Base-by-base conservation (phyloP, 1,140 invertebrate genomes). In the Aphelenchoides besseyi region DNA sequence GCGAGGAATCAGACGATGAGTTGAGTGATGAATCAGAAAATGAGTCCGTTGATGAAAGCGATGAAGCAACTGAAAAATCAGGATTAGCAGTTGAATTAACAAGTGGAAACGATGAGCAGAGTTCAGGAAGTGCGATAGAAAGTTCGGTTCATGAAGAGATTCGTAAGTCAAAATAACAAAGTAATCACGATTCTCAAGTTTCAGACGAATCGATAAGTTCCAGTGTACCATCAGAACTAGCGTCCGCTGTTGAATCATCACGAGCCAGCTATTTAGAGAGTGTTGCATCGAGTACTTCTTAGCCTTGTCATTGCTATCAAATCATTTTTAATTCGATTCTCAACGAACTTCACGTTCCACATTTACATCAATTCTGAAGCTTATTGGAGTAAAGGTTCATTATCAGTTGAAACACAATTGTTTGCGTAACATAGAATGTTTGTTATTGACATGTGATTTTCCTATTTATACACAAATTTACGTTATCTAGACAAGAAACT, bases 231-330 rank as follows among this genome's bases (percentile, higher is more conserved):
- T 33, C 63, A 12, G 63, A 66, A 37, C 30, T 66, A 26, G 30
- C n/a, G 12, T 66, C 63, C 9, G 30, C 16, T 32, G 30, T 33
- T n/a, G 36, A 5, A 5, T 5, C 55, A n/a, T 59, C 55, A 8
- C 5, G 32, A 1, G 28, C 28, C 12, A 66, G 63, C 36, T 66
- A 66, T 3, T 66, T 66, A 33, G 63, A 66, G 32, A 66, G 63
- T 37, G 63, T 66, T 0, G 63, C 63, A n/a, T 18, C 16, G 12
- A 59, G 55, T 33, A n/a, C 36, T n/a, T n/a, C n/a, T n/a, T n/a
- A n/a, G n/a, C n/a, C n/a, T n/a, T n/a, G n/a, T n/a, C n/a, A n/a
- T n/a, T n/a, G n/a, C n/a, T n/a, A n/a, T n/a, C n/a, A n/a, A n/a
- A n/a, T n/a, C n/a, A n/a, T n/a, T n/a, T n/a, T n/a, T n/a, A n/a